Base-by-base conservation (phyloP, 1,140 invertebrate genomes). In the Vanessa atalanta region DNA sequence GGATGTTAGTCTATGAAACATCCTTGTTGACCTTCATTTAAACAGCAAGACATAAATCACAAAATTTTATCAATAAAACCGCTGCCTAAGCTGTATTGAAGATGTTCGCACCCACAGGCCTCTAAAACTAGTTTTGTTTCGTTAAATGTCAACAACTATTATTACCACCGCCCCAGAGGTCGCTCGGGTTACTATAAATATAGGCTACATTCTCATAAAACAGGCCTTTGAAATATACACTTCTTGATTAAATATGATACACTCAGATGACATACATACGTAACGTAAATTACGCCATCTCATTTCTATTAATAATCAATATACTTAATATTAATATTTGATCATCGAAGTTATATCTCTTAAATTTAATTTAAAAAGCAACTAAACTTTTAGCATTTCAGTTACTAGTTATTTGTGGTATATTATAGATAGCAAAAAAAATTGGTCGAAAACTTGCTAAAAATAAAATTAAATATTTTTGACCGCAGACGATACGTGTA, bases 111-210 rank as follows among this genome's bases (percentile, higher is more conserved):
- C 66, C 70, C 72, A 70, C 64, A 83, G 79, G 83, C 84, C 83
- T 84, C 83, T 68, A 81, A 81, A 90, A 91, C 88, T 83, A 86
- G 89, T 91, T 89, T 80, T 37, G 57, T 79, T 79, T 53, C 67
- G 79, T 68, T 91, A 90, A 91, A 91, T 91, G 87, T 88, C 87
- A 91, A 87, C 84, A 72, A 73, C 80, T 88, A 90, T 88, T 90
- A 90, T 89, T 91, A 91, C 78, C 77, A 65, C 72, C 76, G 74
- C 65, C 72, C 63, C 64, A 72, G 79, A 81, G 88, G 86, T 88
- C 83, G 79, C 43, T 63, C 69, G 73, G 83, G 85, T 84, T 82
- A 84, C 65, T 75, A 76, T 50, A 76, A 77, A 72, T 71, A 67
- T 53, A 16, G 66, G 81, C 76, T 83, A 74, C 73, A 79, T 64